A percentile compares a stretch with the other conserved stretches of the same genome.
Conservation (phyloP, 2,888 invertebrate genomes). For the Ennomos quercinarius region DNA sequence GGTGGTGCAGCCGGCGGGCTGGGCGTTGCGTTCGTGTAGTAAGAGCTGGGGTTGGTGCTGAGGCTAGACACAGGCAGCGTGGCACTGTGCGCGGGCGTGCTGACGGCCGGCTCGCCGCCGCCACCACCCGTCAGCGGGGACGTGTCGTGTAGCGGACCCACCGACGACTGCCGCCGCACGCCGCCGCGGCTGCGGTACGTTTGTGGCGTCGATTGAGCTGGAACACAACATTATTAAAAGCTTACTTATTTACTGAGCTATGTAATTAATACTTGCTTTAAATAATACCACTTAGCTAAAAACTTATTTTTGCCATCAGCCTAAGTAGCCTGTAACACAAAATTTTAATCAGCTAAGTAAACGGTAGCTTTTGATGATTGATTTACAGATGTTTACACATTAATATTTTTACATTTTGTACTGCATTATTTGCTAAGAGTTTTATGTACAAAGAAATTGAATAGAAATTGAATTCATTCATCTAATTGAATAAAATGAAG, state of each 20-base stretch:
- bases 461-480: neutral
- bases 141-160: conserved; percentile 85
- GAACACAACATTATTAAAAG: conserved; percentile 48
- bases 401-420: neutral
- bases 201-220: conserved; percentile 87
- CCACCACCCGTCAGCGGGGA: conserved; percentile 74
- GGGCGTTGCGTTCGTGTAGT: conserved; percentile 87
- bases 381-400: neutral
- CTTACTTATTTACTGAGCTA: neutral
- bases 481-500: conserved; percentile 21
- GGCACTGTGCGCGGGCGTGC: conserved; percentile 79
- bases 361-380: neutral
- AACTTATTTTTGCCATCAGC: neutral
- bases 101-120: conserved; percentile 72
- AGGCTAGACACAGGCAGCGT: conserved; percentile 84
- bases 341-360: neutral
- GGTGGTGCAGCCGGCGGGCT: conserved; percentile 80
- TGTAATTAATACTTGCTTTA: neutral
- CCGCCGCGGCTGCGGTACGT: conserved; percentile 85
- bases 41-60: conserved; percentile 83
- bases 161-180: conserved; percentile 87
- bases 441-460: conserved; percentile 9
- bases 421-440: neutral
- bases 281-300: neutral
- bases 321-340: too few relatives aligned